Percentiles rank a stretch among this genome's conserved stretches.
phyloP scores from a whole-genome alignment of 2,797 vertebrate species.

The Clamator glandarius region DNA sequence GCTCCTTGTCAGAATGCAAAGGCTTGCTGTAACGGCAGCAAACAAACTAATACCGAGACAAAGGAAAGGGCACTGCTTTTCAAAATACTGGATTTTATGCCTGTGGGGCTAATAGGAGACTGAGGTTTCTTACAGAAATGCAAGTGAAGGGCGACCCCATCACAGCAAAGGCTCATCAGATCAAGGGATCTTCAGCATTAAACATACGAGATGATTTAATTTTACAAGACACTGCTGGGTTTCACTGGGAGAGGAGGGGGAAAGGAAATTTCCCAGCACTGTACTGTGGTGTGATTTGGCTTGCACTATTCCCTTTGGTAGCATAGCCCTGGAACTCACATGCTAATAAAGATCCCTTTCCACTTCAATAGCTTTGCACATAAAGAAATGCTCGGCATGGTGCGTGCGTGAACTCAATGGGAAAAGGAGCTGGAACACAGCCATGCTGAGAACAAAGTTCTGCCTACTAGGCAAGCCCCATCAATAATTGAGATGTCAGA shows the following conservation, averaged over 20 bases:
- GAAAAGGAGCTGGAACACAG: conserved; percentile 51
- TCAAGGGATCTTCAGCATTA: not conserved
- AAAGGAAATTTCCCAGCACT: not conserved
- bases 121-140: not conserved
- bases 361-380: conserved; percentile 42
- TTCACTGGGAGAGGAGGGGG: not conserved
- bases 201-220: not conserved
- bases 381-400: not conserved
- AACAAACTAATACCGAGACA: not conserved
- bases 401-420: conserved; percentile 10
- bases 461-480: conserved; percentile 46
- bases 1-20: not conserved
- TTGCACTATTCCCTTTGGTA: not conserved
- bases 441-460: conserved; percentile 45
- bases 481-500: conserved; percentile 57
- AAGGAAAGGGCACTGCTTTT: not conserved
- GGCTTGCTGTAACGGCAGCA: not conserved
- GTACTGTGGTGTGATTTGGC: not conserved
- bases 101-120: not conserved
- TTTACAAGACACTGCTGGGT: conserved; percentile 10
- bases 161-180: not conserved
- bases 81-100: not conserved
- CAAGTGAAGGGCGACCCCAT: not conserved
- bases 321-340: not conserved
- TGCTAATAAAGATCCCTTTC: conserved; percentile 44